phyloP scores from a whole-genome alignment of 2,797 vertebrate species.

The Pitangus sulphuratus region DNA sequence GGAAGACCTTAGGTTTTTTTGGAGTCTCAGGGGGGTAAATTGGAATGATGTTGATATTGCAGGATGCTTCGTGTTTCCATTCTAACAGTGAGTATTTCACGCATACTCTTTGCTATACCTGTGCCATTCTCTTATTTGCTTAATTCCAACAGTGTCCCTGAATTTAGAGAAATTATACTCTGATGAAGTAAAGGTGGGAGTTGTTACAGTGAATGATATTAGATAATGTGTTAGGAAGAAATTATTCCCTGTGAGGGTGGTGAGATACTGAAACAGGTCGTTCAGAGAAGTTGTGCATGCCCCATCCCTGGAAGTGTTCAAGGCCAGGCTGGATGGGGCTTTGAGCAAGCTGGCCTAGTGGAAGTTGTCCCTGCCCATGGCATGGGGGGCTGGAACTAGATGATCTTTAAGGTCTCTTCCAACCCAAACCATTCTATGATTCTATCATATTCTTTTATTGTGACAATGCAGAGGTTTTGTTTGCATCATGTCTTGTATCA shows the following conservation, averaged over 20 bases:
- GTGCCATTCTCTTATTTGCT: neutral
- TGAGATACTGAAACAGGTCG: neutral
- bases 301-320: neutral
- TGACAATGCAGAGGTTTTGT: neutral
- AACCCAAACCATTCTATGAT: neutral
- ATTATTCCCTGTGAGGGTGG: neutral
- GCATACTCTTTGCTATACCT: neutral
- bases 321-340: neutral
- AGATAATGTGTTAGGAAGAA: neutral
- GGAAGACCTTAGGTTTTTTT: neutral
- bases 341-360: fast-evolving
- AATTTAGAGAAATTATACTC: neutral
- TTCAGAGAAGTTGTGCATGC: neutral
- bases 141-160: neutral
- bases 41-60: neutral
- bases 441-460: neutral
- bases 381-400: neutral
- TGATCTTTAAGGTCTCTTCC: neutral
- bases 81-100: neutral
- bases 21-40: neutral
- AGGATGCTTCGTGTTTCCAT: neutral
- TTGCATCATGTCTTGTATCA: neutral
- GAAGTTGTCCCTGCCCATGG: neutral
- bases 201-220: neutral
- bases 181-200: neutral